Evolutionary conservation across 2,113 vertebrate genomes (phyloP).

Genomic region (Pungitius pungitius): DNA sequence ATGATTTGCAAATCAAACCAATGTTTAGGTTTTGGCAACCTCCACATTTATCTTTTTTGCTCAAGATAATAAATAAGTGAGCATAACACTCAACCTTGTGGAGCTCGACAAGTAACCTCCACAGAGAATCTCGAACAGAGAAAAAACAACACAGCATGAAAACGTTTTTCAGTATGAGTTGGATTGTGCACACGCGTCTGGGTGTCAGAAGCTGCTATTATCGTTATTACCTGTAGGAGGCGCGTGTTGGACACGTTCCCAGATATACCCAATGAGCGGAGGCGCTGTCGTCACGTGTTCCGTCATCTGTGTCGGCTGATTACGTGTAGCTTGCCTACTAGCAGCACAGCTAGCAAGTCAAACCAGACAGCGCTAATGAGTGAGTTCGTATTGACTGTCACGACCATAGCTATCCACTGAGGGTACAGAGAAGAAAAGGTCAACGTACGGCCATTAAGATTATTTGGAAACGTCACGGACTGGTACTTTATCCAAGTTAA

Average conservation of each 20-base stretch:
- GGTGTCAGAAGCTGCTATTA: not conserved
- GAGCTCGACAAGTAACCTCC: no score
- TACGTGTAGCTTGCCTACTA: conserved; percentile 72
- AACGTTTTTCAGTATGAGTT: no score
- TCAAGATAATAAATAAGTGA: no score
- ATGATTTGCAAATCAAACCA: no score
- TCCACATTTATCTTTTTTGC: no score
- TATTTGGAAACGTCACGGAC: not conserved
- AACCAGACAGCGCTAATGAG: not conserved
- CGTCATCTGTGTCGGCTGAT: conserved; percentile 65
- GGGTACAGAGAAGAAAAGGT: not conserved
- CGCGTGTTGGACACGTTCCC: not conserved
- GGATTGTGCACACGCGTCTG: not conserved
- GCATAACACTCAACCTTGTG: no score
- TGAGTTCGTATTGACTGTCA: not conserved
- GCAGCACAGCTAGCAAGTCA: conserved; percentile 51
- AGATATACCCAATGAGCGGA: conserved; percentile 42
- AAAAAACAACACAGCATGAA: no score
- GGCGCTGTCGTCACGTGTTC: conserved; percentile 45
- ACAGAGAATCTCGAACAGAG: no score
- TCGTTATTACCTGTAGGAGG: not conserved
- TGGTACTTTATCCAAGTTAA: conserved; percentile 7
- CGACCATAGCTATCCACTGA: not conserved
- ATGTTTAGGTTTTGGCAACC: no score
- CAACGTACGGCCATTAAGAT: not conserved